These are phyloP conservation scores for Linnaemya tessellans DNA, from an alignment of 2,888 invertebrate species.

Conservation along the genomic window DNA sequence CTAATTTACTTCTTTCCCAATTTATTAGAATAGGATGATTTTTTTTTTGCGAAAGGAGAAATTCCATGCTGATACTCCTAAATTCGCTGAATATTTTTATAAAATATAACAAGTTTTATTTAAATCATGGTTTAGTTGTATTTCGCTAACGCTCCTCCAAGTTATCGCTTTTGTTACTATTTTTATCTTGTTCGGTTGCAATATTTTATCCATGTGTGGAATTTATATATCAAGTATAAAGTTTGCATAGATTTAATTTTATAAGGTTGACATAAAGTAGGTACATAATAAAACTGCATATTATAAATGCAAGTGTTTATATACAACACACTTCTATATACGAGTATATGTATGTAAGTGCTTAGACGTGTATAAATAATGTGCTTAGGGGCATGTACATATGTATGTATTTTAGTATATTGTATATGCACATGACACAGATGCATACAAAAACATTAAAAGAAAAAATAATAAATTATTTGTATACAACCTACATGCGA, in stretches of 20 bases:
- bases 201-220: constrained; percentile 52
- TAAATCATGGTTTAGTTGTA: constrained; percentile 49
- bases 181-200: constrained; percentile 16
- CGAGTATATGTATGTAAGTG: constrained; percentile 14
- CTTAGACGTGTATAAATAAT: background rate
- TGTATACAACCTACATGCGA: constrained; percentile 41
- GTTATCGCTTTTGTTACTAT: constrained; percentile 16
- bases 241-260: constrained; percentile 9
- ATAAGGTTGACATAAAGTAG: constrained; percentile 52
- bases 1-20: too few relatives aligned
- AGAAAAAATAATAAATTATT: background rate
- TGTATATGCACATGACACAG: constrained; percentile 44
- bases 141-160: constrained; percentile 43
- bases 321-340: constrained; percentile 15
- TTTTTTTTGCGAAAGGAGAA: too few relatives aligned
- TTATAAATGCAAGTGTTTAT: constrained; percentile 37
- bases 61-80: too few relatives aligned
- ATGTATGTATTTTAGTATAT: background rate
- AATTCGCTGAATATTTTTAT: too few relatives aligned
- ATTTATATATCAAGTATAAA: constrained; percentile 38
- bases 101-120: constrained; percentile 28
- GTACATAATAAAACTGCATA: constrained; percentile 51
- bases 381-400: background rate
- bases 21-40: too few relatives aligned
- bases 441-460: constrained; percentile 46